These are phyloP conservation scores for Pandemis heparana DNA, from an alignment of 2,888 invertebrate species.

Conservation along the genomic window DNA sequence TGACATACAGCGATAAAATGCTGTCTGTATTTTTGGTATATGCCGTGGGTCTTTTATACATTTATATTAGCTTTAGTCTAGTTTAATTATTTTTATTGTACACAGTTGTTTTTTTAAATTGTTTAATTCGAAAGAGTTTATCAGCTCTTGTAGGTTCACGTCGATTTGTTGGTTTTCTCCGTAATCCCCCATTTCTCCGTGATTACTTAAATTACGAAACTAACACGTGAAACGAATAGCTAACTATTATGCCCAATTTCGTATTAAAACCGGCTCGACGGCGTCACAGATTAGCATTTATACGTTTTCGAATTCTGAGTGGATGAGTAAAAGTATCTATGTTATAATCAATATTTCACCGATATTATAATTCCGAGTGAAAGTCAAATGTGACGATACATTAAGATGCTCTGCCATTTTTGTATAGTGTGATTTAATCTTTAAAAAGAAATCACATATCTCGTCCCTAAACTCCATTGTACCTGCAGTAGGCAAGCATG, in stretches of 20 bases:
- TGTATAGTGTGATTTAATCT: background rate
- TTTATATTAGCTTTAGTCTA: no score
- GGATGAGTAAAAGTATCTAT: conserved; percentile 47
- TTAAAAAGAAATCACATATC: background rate
- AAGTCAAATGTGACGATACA: conserved; percentile 46
- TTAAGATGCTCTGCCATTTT: conserved; percentile 14
- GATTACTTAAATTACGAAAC: conserved; percentile 43
- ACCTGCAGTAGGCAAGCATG: background rate
- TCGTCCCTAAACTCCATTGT: background rate
- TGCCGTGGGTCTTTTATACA: no score
- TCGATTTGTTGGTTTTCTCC: conserved; percentile 26
- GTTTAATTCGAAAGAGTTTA: background rate
- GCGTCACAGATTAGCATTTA: conserved; percentile 39
- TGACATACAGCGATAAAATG: no score
- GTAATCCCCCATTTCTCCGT: conserved; percentile 19
- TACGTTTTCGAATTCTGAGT: conserved; percentile 39
- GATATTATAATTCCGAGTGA: conserved; percentile 48
- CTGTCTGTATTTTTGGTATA: no score
- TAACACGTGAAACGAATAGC: conserved; percentile 31
- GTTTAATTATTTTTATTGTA: no score
- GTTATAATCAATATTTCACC: conserved; percentile 49
- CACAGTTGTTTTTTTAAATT: no score
- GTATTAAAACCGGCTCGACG: conserved; percentile 29
- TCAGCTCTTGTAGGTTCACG: background rate
- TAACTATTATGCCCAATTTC: conserved; percentile 40